Base-by-base conservation (phyloP, 2,797 vertebrate genomes). In the Brachyalestes nurse region DNA sequence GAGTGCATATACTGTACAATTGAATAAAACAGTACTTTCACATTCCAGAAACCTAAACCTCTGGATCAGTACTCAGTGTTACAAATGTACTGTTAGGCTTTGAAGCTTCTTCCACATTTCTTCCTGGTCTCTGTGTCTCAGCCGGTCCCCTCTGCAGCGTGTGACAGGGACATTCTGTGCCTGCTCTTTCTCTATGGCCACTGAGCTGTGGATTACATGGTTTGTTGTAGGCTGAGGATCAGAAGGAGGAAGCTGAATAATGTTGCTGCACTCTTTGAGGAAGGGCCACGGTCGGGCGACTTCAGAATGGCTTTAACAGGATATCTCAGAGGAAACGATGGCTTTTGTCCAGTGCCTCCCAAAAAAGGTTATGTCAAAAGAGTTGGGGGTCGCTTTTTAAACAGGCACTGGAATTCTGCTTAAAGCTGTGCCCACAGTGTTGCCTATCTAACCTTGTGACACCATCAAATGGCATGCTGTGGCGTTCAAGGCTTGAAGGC, bases 211-310 rank as follows among this genome's bases (percentile, higher is more conserved):
- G 93, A 93, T 93, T 93, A 93, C 93, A 93, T 92, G 92, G 93
- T 94, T 94, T 95, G 94, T 94, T 95, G 93, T 95, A 93, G 90
- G 91, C 89, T 87, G 90, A 89, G 93, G 94, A 95, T 95, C 94
- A 95, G 93, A 95, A 90, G 91, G 91, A 94, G 93, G 92, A 94
- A 94, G 93, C 93, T 94, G 95, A 95, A 95, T 95, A 94, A 94
- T 94, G 94, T 93, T 93, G 91, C 93, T 92, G 92, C 90, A 91
- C 91, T 93, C 93, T 94, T 90, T 94, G 93, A 94, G 92, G 93
- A 91, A 88, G 92, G 82, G 86, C 90, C 86, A 94, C 88, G 94
- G 93, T 94, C 93, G 92, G 93, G 89, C 91, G 92, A 86, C 87
- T 93, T 88, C 90, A 95, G 93, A 94, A 95, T 93, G 93, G 94